phyloP scores from a whole-genome alignment of 2,797 vertebrate genomes.

The Spheniscus humboldti region DNA sequence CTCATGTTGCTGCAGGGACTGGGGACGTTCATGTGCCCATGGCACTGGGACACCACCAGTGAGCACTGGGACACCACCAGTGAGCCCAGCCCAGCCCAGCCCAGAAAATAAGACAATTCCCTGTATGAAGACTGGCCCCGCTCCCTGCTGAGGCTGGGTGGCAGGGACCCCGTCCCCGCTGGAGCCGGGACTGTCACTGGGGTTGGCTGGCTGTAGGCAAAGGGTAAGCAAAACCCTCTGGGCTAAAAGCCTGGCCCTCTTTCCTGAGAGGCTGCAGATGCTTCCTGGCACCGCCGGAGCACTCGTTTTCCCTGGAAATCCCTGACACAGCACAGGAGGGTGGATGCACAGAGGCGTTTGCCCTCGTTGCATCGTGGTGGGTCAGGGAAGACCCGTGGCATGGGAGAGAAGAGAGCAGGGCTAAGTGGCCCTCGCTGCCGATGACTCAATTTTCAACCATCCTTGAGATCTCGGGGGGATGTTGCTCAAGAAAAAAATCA shows the following conservation, averaged over 20 bases:
- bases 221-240: background rate
- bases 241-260: background rate
- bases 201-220: background rate
- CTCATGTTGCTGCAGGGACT: background rate
- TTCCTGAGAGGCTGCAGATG: background rate
- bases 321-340: background rate
- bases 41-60: background rate
- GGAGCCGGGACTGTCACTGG: fast-evolving
- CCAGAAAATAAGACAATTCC: background rate
- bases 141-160: background rate
- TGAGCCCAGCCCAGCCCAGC: background rate
- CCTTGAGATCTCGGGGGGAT: background rate
- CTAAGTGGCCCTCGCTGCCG: background rate
- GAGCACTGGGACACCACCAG: background rate
- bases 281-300: background rate
- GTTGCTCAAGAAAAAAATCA: background rate
- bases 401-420: background rate
- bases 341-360: background rate
- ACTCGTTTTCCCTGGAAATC: fast-evolving
- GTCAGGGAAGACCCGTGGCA: fast-evolving
- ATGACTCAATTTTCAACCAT: background rate
- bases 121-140: no score
- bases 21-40: background rate
- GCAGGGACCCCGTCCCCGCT: background rate
- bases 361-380: fast-evolving